Evolutionary conservation across 1,140 invertebrate species (phyloP), one percentile per base, ranked within the genome.

Genomic region (Pararge aegeria): DNA sequence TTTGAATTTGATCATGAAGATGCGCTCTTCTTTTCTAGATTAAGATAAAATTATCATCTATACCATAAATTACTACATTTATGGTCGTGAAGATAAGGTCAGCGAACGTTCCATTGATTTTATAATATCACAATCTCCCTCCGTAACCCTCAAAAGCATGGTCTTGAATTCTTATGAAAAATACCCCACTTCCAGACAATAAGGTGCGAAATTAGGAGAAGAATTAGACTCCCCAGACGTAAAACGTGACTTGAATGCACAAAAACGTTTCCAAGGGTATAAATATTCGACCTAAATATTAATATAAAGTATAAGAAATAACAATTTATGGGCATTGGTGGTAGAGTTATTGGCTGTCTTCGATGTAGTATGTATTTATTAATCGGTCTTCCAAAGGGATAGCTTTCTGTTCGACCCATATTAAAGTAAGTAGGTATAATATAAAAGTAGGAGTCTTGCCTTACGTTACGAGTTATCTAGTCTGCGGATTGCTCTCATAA

Each of bases 131-230:
- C 55, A 51, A 59, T 44, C 51, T 50, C 52, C 55, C 51, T 61
- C 52, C 46, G 30, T 40, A 16, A 58, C 57, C 61, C 65, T 46
- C 60, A 64, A 64, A 62, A 70, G 55, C 64, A 57, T 68, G 66
- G 55, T 74, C 67, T 61, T 55, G 78, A 85, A 80, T 83, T 82
- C 75, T 75, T 77, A 83, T 75, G 62, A 77, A 83, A 81, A 83
- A 78, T 73, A 77, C 69, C 46, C 78, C 73, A 81, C 83, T 83
- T 83, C 80, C 73, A 74, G 62, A 79, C 80, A 87, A 83, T 83
- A 88, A 87, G 83, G 83, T 88, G 77, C 80, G 74, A 88, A 87
- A 84, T 88, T 87, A 87, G 83, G 78, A 83, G 73, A 77, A 80
- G 80, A 85, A 88, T 87, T 85, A 83, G 79, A 75, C 74, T 77